Evolutionary conservation across 2,113 vertebrate species (phyloP), one percentile per base, ranked within the genome.

Genomic region (Carassius auratus): DNA sequence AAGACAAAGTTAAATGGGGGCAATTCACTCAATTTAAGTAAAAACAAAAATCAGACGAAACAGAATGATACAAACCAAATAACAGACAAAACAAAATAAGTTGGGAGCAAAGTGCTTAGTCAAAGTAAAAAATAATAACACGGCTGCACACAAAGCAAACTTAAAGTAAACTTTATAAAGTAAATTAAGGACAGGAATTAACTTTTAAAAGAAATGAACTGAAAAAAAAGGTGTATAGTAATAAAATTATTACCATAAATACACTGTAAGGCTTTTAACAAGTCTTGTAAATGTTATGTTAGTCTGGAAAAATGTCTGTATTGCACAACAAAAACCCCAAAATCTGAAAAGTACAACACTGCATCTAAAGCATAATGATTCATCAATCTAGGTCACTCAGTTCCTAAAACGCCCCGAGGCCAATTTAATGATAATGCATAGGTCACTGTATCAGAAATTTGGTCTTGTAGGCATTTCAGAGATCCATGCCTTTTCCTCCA

Each of bases 401-500:
- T 59, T 61, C 36, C 23, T 55, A 57, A 78, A 78, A 50, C 80
- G 57, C 62, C 3, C 12, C 45, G 2, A 68, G 15, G 14, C 15
- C 85, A 42, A 1, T 62, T 17, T 48, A 79, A 62, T 84, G 26
- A 21, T 59, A 71, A 64, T 74, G 57, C 2, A 0, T 76, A 42
- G 61, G 21, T 3, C 10, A 33, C 76, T 19, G 7, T 52, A 38
- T 83, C 23, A 78, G 30, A 45, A 66, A 19, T 68, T 8, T 45
- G 19, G 42, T 68, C 83, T 45, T 57, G 9, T 57, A 71, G 68
- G 21, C 15, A 19, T 59, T 26, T 26, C 5, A 69, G 45, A 64
- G 30, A 79, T 78, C 86, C 83, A 78, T 71, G 48, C 30, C 5
- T 15, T 82, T 30, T 17, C 15, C n/a, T 68, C 61, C 19, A 59